Conservation (phyloP, 2,888 invertebrate genomes). For the Mimas tiliae region DNA sequence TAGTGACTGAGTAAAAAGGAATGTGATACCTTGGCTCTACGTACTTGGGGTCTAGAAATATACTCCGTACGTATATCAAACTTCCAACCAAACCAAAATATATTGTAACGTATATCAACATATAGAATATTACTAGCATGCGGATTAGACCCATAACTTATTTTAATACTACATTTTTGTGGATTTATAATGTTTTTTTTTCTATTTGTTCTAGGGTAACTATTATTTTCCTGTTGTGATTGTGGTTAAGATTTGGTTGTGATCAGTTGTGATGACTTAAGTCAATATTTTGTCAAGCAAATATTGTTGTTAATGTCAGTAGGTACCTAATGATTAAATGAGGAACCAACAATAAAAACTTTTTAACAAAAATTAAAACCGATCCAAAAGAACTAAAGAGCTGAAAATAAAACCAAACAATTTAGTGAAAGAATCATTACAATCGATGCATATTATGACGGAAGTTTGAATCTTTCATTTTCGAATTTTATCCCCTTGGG, state of each 20-base stretch:
- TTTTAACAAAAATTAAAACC: too few species aligned
- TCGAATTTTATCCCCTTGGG: too few species aligned
- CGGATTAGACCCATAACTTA: conserved; percentile 65
- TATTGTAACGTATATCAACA: conserved; percentile 59
- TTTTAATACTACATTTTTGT: conserved; percentile 29
- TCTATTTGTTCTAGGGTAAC: not conserved
- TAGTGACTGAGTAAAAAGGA: not conserved
- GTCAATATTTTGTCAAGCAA: not conserved
- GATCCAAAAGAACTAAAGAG: too few species aligned
- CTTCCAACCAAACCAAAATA: conserved; percentile 68
- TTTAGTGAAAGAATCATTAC: too few species aligned
- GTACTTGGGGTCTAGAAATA: conserved; percentile 55
- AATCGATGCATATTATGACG: too few species aligned
- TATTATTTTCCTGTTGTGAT: not conserved
- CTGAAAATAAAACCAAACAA: too few species aligned
- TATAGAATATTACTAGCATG: conserved; percentile 60
- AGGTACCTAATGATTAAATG: too few species aligned
- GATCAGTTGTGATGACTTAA: not conserved
- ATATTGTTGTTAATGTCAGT: too few species aligned
- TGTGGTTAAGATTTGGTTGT: not conserved
- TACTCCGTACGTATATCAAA: conserved; percentile 65
- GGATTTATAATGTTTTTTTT: conserved; percentile 10
- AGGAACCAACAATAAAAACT: too few species aligned
- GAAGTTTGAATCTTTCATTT: too few species aligned
- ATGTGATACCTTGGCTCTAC: conserved; percentile 41